These are phyloP conservation scores for Gerris buenoi DNA, from an alignment of 1,140 invertebrate species.

Conservation along the genomic window DNA sequence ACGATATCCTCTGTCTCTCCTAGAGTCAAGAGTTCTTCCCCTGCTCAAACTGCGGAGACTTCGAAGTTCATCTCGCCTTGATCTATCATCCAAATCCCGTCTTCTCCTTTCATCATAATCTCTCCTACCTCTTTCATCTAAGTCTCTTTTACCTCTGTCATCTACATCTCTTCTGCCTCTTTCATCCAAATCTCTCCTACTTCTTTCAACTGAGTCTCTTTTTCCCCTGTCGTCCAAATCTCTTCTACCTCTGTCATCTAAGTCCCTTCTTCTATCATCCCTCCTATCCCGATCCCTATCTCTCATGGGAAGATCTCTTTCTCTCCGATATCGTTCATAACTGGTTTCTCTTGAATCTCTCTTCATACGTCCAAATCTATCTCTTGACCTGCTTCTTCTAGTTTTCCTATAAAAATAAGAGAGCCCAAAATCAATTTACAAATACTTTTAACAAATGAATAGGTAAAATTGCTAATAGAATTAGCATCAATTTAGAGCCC, in stretches of 20 bases:
- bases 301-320: neutral
- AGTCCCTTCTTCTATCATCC: neutral
- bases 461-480: too few relatives aligned
- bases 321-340: neutral
- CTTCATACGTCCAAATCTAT: neutral
- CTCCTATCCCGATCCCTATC: neutral
- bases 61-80: too few relatives aligned
- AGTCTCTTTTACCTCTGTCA: neutral
- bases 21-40: neutral
- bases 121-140: too few relatives aligned
- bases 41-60: too few relatives aligned
- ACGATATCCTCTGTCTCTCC: neutral
- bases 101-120: neutral
- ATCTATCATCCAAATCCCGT: too few relatives aligned
- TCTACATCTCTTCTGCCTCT: too few relatives aligned
- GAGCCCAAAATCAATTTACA: too few relatives aligned
- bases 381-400: slow-evolving; percentile 1
- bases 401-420: neutral
- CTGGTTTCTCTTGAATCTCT: neutral
- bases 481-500: too few relatives aligned
- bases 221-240: neutral
- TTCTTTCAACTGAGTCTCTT: neutral
- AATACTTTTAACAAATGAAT: too few relatives aligned
- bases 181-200: neutral
- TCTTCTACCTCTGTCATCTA: neutral